Conservation (phyloP, 2,888 invertebrate species). For the Calameuta filiformis region DNA sequence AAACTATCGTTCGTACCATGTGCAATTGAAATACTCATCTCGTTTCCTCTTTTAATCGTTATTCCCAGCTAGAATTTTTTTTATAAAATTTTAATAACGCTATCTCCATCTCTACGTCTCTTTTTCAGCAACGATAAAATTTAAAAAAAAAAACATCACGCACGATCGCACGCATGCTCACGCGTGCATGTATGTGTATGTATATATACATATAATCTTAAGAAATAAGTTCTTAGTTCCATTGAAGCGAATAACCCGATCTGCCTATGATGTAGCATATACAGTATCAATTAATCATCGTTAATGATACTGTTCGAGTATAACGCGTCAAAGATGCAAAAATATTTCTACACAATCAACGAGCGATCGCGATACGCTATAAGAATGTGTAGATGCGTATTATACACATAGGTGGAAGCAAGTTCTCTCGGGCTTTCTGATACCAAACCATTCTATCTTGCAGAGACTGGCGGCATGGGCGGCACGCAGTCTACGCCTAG, state of each 20-base stretch:
- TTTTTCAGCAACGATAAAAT: neutral
- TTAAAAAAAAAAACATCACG: neutral
- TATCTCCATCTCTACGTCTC: neutral
- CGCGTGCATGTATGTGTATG: too few relatives aligned
- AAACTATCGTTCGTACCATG: conserved; percentile 9
- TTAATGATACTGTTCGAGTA: neutral
- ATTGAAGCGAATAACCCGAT: neutral
- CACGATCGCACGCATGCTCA: neutral
- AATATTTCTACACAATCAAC: neutral
- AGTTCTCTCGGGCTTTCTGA: neutral
- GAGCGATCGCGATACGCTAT: neutral
- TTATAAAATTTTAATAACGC: neutral
- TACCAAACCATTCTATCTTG: conserved; percentile 35
- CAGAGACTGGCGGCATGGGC: conserved; percentile 24
- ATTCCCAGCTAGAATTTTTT: neutral
- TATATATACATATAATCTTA: neutral
- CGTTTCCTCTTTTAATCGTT: neutral
- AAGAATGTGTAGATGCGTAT: neutral
- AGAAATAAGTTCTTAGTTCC: neutral
- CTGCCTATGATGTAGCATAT: neutral
- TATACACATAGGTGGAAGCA: neutral
- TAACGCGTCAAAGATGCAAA: neutral
- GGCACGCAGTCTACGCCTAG: conserved; percentile 48
- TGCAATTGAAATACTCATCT: neutral
- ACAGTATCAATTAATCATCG: neutral